Conservation (phyloP, 2,113 vertebrate species). For the Bufo bufo region DNA sequence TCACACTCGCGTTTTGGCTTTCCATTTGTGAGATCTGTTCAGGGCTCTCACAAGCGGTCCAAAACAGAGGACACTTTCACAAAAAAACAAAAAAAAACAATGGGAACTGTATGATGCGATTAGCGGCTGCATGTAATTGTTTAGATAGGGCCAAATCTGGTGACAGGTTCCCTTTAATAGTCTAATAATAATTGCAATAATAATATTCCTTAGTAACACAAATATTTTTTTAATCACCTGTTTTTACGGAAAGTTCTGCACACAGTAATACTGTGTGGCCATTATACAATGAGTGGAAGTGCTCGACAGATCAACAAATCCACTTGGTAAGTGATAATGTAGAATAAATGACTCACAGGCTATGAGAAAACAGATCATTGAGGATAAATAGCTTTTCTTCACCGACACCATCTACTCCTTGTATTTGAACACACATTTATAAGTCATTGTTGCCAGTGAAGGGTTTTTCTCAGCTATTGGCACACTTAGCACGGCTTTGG, state of each 20-base stretch:
- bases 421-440: slow-evolving; percentile 33
- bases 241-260: background rate
- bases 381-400: slow-evolving; percentile 43
- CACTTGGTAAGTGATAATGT: slow-evolving; percentile 27
- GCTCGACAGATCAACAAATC: background rate
- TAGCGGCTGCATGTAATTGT: too few relatives aligned
- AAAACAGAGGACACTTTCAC: too few relatives aligned
- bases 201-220: background rate
- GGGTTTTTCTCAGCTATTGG: slow-evolving; percentile 18
- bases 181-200: too few relatives aligned
- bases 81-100: too few relatives aligned
- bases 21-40: too few relatives aligned
- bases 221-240: background rate
- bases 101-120: too few relatives aligned
- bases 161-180: too few relatives aligned
- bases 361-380: background rate
- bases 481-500: background rate
- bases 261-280: background rate
- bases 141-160: too few relatives aligned
- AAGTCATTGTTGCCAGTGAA: slow-evolving; percentile 41
- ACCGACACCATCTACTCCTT: slow-evolving; percentile 25
- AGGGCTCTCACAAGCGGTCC: too few relatives aligned
- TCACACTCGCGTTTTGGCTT: too few relatives aligned
- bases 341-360: slow-evolving; percentile 8
- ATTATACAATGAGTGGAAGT: background rate